Evolutionary conservation across 2,113 vertebrate genomes (phyloP).

Genomic region (Ctenomys sociabilis): DNA sequence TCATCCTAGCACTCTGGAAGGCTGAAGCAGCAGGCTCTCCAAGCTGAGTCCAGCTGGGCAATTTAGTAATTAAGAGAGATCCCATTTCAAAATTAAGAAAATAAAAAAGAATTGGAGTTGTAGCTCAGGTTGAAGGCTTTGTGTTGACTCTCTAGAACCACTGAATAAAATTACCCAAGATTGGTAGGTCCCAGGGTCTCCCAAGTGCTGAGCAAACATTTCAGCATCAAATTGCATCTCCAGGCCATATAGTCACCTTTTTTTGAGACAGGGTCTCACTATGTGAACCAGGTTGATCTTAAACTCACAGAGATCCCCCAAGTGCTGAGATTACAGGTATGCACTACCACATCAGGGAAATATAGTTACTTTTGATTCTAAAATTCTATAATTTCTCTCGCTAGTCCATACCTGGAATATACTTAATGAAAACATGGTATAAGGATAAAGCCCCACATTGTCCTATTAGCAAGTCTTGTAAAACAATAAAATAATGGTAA

Average conservation of each 20-base stretch:
- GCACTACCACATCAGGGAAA: too few species aligned
- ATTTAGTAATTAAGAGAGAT: background rate
- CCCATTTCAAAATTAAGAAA: background rate
- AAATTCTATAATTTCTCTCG: conserved; percentile 31
- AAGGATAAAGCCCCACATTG: conserved; percentile 44
- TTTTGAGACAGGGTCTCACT: background rate
- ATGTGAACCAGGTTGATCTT: background rate
- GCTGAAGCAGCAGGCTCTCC: background rate
- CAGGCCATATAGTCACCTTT: background rate
- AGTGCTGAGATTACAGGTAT: background rate
- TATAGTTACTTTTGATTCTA: conserved; percentile 21
- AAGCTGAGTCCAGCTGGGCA: background rate
- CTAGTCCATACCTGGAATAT: conserved; percentile 9
- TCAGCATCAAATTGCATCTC: background rate
- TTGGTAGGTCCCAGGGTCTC: background rate
- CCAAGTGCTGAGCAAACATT: too few species aligned
- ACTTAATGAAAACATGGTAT: conserved; percentile 28
- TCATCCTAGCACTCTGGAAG: background rate
- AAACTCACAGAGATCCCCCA: background rate
- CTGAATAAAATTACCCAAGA: background rate
- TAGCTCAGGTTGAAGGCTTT: background rate
- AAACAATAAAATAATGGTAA: background rate
- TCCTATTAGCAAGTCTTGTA: conserved; percentile 14
- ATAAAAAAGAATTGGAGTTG: background rate
- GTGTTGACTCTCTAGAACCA: background rate